A percentile compares a stretch with the other conserved stretches of the same genome.
Conservation (phyloP, 2,797 vertebrate genomes). For the Rhadinocentrus ornatus region DNA sequence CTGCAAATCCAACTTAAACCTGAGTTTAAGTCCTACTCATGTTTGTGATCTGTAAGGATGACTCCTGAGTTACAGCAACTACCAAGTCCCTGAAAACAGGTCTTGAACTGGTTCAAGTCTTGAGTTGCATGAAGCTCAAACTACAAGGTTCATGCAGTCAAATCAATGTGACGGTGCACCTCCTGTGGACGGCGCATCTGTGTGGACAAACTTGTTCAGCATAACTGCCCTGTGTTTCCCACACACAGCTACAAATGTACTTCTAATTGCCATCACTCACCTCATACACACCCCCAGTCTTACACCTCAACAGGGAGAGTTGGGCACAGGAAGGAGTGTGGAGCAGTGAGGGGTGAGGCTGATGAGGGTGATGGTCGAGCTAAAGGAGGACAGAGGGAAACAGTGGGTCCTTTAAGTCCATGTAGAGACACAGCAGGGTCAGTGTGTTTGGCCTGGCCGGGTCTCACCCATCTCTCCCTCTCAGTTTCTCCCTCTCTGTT, state of each 20-base stretch:
- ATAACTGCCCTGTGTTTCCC: slow-evolving; percentile 43
- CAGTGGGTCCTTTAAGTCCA: slow-evolving; percentile 80
- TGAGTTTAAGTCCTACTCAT: no score
- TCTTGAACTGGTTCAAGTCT: no score
- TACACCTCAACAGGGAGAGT: slow-evolving; percentile 43
- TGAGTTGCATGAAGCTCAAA: no score
- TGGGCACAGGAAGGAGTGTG: slow-evolving; percentile 37
- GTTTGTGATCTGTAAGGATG: no score
- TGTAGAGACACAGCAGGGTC: slow-evolving; percentile 77
- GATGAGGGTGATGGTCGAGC: slow-evolving; percentile 58
- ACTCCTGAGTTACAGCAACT: no score
- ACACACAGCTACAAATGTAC: slow-evolving; percentile 51
- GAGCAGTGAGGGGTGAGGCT: slow-evolving; percentile 49
- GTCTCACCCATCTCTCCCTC: slow-evolving; percentile 45
- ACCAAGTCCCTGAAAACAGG: no score
- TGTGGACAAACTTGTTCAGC: slow-evolving; percentile 16
- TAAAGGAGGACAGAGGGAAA: slow-evolving; percentile 65
- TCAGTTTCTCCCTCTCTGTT: slow-evolving; percentile 55
- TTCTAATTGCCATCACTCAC: slow-evolving; percentile 60
- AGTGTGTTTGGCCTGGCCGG: slow-evolving; percentile 76
- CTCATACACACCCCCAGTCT: slow-evolving; percentile 11
- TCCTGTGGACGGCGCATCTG: no score
- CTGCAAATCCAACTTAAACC: no score
- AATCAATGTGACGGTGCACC: no score
- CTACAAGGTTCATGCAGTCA: no score